A percentile compares a stretch with the other conserved stretches of the same genome.
Conservation (phyloP, 2,888 invertebrate genomes). For the Plagiodera versicolora region DNA sequence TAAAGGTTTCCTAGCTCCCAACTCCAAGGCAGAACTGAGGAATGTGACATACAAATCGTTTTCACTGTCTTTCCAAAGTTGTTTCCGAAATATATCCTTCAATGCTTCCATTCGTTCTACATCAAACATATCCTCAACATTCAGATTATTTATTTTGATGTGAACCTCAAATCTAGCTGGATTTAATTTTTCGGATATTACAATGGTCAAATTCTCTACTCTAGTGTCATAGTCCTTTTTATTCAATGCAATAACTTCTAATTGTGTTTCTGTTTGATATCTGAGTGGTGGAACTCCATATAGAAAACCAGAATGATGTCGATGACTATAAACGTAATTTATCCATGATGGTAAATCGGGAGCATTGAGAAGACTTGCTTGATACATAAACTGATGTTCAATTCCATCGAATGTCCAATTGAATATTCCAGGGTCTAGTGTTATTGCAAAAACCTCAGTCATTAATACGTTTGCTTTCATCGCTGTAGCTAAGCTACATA, state of each 20-base stretch:
- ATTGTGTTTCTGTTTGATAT: constrained; percentile 57
- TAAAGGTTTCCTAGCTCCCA: constrained; percentile 81
- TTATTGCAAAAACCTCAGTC: constrained; percentile 78
- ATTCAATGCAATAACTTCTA: constrained; percentile 79
- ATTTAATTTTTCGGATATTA: constrained; percentile 65
- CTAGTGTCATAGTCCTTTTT: constrained; percentile 77
- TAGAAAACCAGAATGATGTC: constrained; percentile 76
- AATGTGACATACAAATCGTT: constrained; percentile 80
- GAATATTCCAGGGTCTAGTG: constrained; percentile 75
- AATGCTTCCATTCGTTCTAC: constrained; percentile 69
- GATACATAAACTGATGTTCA: constrained; percentile 66
- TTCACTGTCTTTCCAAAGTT: constrained; percentile 77
- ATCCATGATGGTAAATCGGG: constrained; percentile 89
- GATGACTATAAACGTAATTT: constrained; percentile 78
- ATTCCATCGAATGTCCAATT: constrained; percentile 74
- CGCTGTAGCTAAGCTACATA: constrained; percentile 20
- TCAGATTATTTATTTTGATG: constrained; percentile 86
- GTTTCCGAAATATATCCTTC: constrained; percentile 74
- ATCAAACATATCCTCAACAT: constrained; percentile 85
- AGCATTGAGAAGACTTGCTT: constrained; percentile 72
- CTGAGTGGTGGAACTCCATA: constrained; percentile 81
- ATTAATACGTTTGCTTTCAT: constrained; percentile 61
- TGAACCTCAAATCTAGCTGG: constrained; percentile 77
- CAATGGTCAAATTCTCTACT: constrained; percentile 59
- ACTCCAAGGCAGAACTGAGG: constrained; percentile 79